Evolutionary conservation across 2,797 vertebrate species (phyloP), one percentile per base, ranked within the genome.

Genomic region (Hylomyscus alleni): DNA sequence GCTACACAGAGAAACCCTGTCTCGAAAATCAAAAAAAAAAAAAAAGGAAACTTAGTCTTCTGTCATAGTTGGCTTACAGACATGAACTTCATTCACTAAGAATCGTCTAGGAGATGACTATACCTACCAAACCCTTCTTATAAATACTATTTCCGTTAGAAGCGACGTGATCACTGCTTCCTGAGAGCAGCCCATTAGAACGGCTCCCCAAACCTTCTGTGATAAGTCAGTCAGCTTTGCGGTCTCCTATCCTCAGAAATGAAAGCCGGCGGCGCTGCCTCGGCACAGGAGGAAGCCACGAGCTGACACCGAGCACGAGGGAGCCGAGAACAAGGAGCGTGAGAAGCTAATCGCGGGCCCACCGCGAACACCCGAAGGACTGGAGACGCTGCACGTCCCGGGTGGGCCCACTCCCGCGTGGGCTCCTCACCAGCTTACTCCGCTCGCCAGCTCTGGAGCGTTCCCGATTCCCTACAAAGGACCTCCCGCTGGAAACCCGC

Each of bases 31-130:
- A 44, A 44, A 3, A 44, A 44, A 44, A 44, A 44, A 3, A 44
- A 44, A 44, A 44, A 44, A 91, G 60, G 34, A 93, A n/a, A n/a
- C 31, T n/a, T 19, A 91, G 34, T 65, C 44, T 54, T 94, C 89
- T 26, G 52, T 50, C 29, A 47, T 37, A 80, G 34, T 73, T 10
- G 37, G 19, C 56, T 95, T 60, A 56, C 76, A 93, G 52, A 93
- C 29, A 24, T 37, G 15, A 83, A 31, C 47, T 80, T 54, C 52
- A 50, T 88, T 88, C 50, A 93, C 47, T 14, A 52, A 78, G 11
- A 5, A 82, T 6, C 40, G 90, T 75, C 40, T 50, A 34, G 17
- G 62, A 40, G 34, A n/a, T 73, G 75, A 50, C 31, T 83, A 83
- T 54, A 93, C 22, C 69, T n/a, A 56, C 22, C 40, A 29, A 20